Evolutionary conservation across 2,888 invertebrate species (phyloP).

Genomic region (Dryobotodes eremita): DNA sequence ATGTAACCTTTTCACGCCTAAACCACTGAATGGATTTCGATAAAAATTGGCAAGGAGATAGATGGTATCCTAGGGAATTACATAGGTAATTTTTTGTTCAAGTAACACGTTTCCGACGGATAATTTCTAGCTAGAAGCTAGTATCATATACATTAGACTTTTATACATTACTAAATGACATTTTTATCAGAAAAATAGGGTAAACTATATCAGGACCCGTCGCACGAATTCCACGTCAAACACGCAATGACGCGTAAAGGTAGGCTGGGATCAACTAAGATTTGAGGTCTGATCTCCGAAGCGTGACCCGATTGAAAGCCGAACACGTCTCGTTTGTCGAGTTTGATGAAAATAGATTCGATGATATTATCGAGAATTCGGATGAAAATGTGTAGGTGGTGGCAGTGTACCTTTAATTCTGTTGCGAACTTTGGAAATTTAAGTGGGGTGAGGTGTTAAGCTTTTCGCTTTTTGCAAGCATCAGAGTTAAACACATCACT

Average conservation of each 20-base stretch:
- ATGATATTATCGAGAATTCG: constrained; percentile 13
- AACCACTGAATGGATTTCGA: too few relatives aligned
- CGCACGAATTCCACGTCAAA: constrained; percentile 46
- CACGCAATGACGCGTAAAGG: constrained; percentile 41
- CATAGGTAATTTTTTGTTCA: too few relatives aligned
- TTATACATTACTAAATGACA: not conserved
- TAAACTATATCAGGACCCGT: constrained; percentile 29
- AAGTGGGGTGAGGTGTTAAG: too few relatives aligned
- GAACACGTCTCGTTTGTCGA: constrained; percentile 7
- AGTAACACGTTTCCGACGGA: too few relatives aligned
- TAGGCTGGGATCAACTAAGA: constrained; percentile 47
- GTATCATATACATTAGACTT: not conserved
- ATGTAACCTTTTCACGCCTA: too few relatives aligned
- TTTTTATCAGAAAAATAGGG: not conserved
- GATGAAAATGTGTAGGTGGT: constrained; percentile 7
- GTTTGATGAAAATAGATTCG: constrained; percentile 35
- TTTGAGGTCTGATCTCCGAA: constrained; percentile 44
- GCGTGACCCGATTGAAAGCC: constrained; percentile 49
- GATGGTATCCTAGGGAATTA: too few relatives aligned
- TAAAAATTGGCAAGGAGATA: too few relatives aligned
- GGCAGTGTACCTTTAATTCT: not conserved
- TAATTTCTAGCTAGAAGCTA: too few relatives aligned
- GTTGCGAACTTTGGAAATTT: not conserved
- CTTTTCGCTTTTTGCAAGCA: too few relatives aligned
- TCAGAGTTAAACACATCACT: too few relatives aligned